A percentile compares a stretch with the other conserved stretches of the same genome.
Conservation (phyloP, 2,797 vertebrate genomes). For the Microctenopoma steveboyesi region DNA sequence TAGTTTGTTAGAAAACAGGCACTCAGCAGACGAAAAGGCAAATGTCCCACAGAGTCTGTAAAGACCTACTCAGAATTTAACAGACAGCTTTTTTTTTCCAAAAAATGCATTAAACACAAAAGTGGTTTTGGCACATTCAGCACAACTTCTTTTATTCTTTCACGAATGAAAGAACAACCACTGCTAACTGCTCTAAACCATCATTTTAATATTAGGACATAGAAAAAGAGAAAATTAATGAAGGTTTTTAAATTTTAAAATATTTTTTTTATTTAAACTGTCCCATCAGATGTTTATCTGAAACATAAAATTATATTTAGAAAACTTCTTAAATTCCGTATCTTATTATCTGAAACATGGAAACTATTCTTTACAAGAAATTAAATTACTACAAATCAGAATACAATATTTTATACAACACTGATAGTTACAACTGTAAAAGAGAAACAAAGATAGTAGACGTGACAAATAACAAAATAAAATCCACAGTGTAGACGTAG, state of each 20-base stretch:
- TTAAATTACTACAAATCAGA: no score
- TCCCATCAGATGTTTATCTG: neutral
- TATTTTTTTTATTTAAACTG: no score
- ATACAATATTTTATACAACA: no score
- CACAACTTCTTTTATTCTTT: neutral
- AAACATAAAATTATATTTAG: no score
- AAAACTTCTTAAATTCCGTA: no score
- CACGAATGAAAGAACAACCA: neutral
- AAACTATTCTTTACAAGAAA: no score
- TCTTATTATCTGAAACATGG: no score
- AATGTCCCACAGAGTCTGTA: slow-evolving; percentile 52
- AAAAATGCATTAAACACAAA: slow-evolving; percentile 9
- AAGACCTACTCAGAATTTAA: slow-evolving; percentile 28
- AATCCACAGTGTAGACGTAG: no score
- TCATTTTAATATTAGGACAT: neutral
- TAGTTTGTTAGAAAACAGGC: slow-evolving; percentile 69
- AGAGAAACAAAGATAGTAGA: no score
- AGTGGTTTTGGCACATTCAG: neutral
- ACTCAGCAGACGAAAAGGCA: slow-evolving; percentile 57
- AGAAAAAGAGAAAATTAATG: neutral
- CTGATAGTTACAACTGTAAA: no score
- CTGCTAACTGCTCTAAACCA: neutral
- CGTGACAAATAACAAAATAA: no score
- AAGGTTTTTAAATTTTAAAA: no score
- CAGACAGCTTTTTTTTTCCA: slow-evolving; percentile 22